Base-by-base conservation (phyloP, 2,113 vertebrate species). In the Cinclus cinclus region DNA sequence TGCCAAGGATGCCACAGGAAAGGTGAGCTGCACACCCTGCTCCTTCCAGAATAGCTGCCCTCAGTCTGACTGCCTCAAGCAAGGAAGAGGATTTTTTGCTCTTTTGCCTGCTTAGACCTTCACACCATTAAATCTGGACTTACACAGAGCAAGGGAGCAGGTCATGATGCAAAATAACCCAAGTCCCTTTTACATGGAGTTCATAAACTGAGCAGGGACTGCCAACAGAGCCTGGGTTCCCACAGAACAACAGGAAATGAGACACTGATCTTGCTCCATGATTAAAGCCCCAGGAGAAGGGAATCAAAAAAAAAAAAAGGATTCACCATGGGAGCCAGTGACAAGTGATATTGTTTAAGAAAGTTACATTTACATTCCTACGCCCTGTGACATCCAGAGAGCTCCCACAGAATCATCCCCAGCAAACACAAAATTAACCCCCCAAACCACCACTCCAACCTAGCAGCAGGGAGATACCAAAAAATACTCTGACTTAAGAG, bases 401-500 rank as follows among this genome's bases (percentile, higher is more conserved):
- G 39, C 65, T 83, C 69, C 31, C 62, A 82, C 30, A 91, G 60
- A 59, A 46, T 9, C 46, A 47, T 5, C 35, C 53, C 41, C 14
- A 42, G 28, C 3, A 20, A 82, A 19, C n/a, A 35, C 65, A 65
- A 69, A 35, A 33, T 56, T 19, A 13, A 46, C 6, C 75, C 71
- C 52, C 47, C 64, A 44, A 35, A 77, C 33, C 79, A 68, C 8
- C 44, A 68, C 60, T 63, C 71, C 65, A 90, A 95, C 79, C 63
- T 10, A 41, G 59, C 76, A 95, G 64, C 10, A 25, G 78, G 22
- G 59, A 82, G 85, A 67, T 83, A 84, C 42, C 58, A 78, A 83
- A 87, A 87, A 87, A 87, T 78, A 87, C 87, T 77, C 92, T 39
- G 96, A 74, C 87, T 94, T 93, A 95, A 94, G 75, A 90, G 67